Conservation (phyloP, 2,113 vertebrate species). For the Seriola aureovittata region DNA sequence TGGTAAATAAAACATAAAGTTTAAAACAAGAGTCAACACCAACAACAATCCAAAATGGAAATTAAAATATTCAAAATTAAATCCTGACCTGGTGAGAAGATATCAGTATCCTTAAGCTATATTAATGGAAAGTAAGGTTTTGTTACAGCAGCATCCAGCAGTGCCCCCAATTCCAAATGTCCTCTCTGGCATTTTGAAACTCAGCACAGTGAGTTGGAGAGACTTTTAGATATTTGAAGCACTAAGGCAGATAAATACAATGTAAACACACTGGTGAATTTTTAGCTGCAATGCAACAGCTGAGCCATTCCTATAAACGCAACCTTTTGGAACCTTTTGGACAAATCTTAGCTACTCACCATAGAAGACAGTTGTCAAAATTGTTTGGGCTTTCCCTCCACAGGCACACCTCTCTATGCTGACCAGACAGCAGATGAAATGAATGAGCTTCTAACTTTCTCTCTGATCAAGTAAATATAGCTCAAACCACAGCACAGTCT, state of each 20-base stretch:
- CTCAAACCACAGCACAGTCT: too few relatives aligned
- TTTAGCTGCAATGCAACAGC: too few relatives aligned
- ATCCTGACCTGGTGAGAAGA: neutral
- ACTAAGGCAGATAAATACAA: neutral
- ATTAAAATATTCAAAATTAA: neutral
- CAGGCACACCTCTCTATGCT: too few relatives aligned
- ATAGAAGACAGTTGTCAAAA: too few relatives aligned
- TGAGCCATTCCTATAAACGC: too few relatives aligned
- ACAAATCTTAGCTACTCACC: too few relatives aligned
- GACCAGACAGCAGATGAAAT: too few relatives aligned
- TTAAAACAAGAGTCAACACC: neutral
- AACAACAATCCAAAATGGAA: neutral
- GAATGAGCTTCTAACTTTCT: too few relatives aligned
- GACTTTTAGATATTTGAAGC: neutral
- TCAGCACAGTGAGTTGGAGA: neutral
- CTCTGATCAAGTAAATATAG: too few relatives aligned
- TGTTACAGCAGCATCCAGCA: neutral
- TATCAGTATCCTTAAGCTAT: neutral
- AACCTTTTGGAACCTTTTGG: too few relatives aligned
- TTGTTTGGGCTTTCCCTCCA: too few relatives aligned
- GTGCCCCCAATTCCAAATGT: neutral
- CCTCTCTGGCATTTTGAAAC: slow-evolving; percentile 6
- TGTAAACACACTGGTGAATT: neutral
- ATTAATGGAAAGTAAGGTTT: neutral
- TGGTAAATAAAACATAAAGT: slow-evolving; percentile 10